Evolutionary conservation across 2,888 invertebrate species (phyloP).

Genomic region (Pollenia griseotomentosa): DNA sequence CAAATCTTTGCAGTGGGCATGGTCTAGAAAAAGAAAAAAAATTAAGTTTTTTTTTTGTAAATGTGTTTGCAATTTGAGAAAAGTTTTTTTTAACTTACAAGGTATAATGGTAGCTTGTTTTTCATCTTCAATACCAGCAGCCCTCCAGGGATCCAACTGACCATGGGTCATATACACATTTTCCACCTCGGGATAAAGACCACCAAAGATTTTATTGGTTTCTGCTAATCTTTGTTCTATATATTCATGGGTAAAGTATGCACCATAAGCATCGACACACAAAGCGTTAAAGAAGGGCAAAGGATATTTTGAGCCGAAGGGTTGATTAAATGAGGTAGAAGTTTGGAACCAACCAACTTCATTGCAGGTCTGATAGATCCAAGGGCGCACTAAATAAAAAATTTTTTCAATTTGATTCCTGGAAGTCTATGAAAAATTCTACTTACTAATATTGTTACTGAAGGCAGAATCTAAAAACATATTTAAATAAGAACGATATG

Average conservation of each 20-base stretch:
- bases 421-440: background rate
- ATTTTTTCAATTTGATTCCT: background rate
- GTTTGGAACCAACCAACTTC: constrained; percentile 95
- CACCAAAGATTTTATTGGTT: constrained; percentile 85
- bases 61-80: background rate
- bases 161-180: constrained; percentile 86
- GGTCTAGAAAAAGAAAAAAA: constrained; percentile 74
- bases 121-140: constrained; percentile 84
- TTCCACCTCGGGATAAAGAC: constrained; percentile 83
- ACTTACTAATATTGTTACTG: constrained; percentile 77
- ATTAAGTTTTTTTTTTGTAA: background rate
- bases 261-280: constrained; percentile 80
- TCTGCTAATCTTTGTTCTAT: constrained; percentile 76
- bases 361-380: constrained; percentile 93
- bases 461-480: constrained; percentile 74
- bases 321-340: constrained; percentile 86
- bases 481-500: constrained; percentile 77
- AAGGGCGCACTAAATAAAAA: constrained; percentile 86
- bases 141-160: constrained; percentile 86
- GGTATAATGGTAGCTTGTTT: constrained; percentile 79
- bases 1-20: constrained; percentile 83
- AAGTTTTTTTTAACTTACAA: constrained; percentile 74
- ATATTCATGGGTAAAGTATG: constrained; percentile 76
- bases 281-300: constrained; percentile 77
- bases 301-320: constrained; percentile 84